These are phyloP conservation scores for Drosophila pegasa DNA, from an alignment of 2,888 invertebrate species.

Conservation along the genomic window DNA sequence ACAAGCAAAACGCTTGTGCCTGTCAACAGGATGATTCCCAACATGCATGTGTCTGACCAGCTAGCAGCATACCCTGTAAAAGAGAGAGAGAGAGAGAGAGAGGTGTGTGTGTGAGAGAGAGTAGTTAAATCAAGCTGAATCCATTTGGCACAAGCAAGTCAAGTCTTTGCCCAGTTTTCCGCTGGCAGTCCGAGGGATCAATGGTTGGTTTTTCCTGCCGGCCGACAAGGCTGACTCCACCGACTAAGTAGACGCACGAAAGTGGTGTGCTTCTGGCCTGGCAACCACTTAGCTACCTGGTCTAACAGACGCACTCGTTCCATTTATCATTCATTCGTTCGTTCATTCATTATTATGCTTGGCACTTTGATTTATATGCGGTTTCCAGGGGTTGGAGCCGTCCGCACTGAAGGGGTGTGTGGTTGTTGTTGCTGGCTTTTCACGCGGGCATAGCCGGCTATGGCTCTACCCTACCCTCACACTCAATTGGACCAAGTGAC, in stretches of 20 bases:
- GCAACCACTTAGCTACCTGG: conserved; percentile 11
- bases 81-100: no score
- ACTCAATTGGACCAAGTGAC: conserved; percentile 52
- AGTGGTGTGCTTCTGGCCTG: conserved; percentile 1
- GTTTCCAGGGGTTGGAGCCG: conserved; percentile 21
- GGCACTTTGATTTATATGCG: conserved; percentile 56
- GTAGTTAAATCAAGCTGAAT: neutral
- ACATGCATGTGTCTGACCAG: neutral
- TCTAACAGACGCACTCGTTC: conserved; percentile 12
- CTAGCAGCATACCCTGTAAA: neutral
- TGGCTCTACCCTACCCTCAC: neutral
- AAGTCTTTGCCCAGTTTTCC: neutral
- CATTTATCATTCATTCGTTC: conserved; percentile 25
- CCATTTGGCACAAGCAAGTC: no score
- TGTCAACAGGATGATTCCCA: conserved; percentile 28
- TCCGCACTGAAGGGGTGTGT: conserved; percentile 21
- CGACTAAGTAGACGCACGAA: neutral
- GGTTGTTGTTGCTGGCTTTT: conserved; percentile 6
- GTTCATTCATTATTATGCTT: conserved; percentile 23
- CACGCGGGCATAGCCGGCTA: neutral
- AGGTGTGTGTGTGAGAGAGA: neutral
- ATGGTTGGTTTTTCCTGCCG: neutral
- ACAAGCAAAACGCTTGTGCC: conserved; percentile 21
- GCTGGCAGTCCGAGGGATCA: no score
- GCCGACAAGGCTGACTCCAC: neutral